phyloP scores from a whole-genome alignment of 2,113 vertebrate species.

The Chinchilla lanigera region DNA sequence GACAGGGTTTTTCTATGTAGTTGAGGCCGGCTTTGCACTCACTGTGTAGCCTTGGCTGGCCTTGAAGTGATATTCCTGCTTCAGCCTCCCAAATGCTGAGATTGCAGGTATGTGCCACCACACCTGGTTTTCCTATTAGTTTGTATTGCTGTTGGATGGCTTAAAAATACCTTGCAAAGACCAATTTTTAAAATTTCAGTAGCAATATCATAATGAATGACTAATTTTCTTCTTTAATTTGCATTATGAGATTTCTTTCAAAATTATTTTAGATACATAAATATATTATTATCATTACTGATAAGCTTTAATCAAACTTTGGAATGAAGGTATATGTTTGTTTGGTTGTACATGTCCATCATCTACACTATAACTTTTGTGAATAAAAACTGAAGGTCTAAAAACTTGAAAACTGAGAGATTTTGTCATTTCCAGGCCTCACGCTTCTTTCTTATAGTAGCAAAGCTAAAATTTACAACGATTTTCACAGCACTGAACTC shows the following conservation, averaged over 20 bases:
- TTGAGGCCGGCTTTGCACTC: neutral
- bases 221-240: conserved; percentile 1
- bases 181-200: neutral
- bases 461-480: conserved; percentile 10
- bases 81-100: neutral
- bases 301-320: neutral
- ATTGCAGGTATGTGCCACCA: neutral
- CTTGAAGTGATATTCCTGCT: neutral
- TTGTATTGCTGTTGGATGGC: neutral
- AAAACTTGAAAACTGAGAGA: neutral
- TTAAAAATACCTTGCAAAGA: neutral
- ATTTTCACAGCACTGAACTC: neutral
- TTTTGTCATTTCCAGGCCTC: neutral
- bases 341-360: neutral
- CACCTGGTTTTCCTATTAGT: neutral
- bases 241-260: neutral
- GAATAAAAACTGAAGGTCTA: neutral
- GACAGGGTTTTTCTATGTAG: neutral
- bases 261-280: neutral
- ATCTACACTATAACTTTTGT: neutral
- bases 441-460: neutral
- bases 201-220: conserved; percentile 14
- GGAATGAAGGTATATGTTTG: neutral
- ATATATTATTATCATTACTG: neutral
- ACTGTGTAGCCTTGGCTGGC: neutral